Percentiles rank a stretch among this genome's conserved stretches.
Evolutionary conservation across 1,140 invertebrate genomes (phyloP).

Genomic region (Teleopsis dalmanni): DNA sequence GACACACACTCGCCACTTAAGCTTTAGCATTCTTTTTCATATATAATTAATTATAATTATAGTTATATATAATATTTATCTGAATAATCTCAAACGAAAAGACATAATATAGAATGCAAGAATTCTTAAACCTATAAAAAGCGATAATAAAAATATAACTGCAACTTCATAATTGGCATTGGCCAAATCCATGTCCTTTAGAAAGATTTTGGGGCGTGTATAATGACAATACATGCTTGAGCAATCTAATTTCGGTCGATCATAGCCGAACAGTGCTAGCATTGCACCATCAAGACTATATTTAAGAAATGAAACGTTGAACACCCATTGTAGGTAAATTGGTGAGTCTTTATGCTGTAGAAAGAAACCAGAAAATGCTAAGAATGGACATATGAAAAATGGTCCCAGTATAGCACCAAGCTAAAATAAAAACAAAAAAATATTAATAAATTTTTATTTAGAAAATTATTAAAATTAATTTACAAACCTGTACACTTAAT

Average conservation of each 20-base stretch:
- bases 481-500: constrained; percentile 62
- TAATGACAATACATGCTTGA: constrained; percentile 61
- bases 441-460: constrained; percentile 4
- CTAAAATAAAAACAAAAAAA: constrained; percentile 46
- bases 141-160: constrained; percentile 24
- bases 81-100: constrained; percentile 37
- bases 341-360: constrained; percentile 77
- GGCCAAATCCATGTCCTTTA: constrained; percentile 68
- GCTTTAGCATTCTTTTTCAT: too few species aligned
- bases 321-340: constrained; percentile 70
- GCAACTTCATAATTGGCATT: constrained; percentile 42
- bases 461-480: not conserved
- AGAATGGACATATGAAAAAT: constrained; percentile 72
- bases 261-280: constrained; percentile 56
- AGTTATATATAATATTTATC: constrained; percentile 19
- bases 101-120: constrained; percentile 42
- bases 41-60: not conserved
- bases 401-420: constrained; percentile 80
- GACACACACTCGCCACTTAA: too few species aligned
- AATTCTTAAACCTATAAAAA: constrained; percentile 32
- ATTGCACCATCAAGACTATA: constrained; percentile 68
- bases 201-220: constrained; percentile 58
- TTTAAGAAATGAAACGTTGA: constrained; percentile 75
- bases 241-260: constrained; percentile 59
- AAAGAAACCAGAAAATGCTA: constrained; percentile 86